phyloP scores from a whole-genome alignment of 2,113 vertebrate species.

The Tretioscincus oriximinensis region DNA sequence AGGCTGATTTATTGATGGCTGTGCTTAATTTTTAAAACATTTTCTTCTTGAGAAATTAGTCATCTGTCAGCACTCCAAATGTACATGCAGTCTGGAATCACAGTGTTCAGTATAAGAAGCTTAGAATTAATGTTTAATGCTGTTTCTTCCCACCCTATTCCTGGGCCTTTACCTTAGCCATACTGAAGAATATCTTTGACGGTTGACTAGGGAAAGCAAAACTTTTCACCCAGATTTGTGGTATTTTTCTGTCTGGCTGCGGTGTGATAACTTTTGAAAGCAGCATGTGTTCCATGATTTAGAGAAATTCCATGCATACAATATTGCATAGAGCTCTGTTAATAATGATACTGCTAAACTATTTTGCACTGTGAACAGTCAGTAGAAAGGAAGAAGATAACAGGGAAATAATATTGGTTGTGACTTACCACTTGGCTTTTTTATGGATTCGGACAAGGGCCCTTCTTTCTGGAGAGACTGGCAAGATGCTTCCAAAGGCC shows the following conservation, averaged over 20 bases:
- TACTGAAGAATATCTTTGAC: slow-evolving; percentile 49
- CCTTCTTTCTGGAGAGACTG: no score
- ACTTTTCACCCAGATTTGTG: not conserved
- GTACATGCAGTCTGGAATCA: slow-evolving; percentile 54
- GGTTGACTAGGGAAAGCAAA: slow-evolving; percentile 27
- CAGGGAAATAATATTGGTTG: not conserved
- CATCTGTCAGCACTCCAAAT: slow-evolving; percentile 61
- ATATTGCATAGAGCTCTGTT: not conserved
- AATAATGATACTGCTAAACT: not conserved
- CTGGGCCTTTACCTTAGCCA: slow-evolving; percentile 41
- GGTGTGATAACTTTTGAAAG: slow-evolving; percentile 17
- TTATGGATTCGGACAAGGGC: no score
- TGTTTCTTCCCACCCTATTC: not conserved
- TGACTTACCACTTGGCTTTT: not conserved
- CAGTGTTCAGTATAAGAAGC: slow-evolving; percentile 51
- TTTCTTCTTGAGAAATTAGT: slow-evolving; percentile 69
- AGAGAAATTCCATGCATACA: not conserved
- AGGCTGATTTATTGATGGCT: slow-evolving; percentile 67
- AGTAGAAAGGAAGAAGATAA: not conserved
- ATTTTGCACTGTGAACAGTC: not conserved
- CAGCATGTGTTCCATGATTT: not conserved
- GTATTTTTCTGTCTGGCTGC: slow-evolving; percentile 1
- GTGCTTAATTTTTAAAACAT: slow-evolving; percentile 73
- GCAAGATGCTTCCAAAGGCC: no score
- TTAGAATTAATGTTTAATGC: slow-evolving; percentile 66